phyloP scores from a whole-genome alignment of 2,888 invertebrate genomes.

The Drosophila paranaensis region DNA sequence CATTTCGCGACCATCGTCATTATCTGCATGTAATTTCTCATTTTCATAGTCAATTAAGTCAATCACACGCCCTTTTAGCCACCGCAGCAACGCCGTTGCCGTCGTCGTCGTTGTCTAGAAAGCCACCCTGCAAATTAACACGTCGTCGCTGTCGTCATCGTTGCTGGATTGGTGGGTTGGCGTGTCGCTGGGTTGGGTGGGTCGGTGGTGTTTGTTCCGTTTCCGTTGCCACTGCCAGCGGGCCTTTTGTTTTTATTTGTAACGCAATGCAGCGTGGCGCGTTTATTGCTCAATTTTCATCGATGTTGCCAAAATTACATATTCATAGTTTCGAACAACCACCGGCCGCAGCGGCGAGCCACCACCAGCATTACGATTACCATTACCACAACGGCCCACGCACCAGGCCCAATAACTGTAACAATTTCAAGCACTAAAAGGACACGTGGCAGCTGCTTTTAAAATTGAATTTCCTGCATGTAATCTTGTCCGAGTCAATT shows the following conservation, averaged over 20 bases:
- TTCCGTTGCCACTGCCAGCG: constrained; percentile 70
- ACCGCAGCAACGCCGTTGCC: constrained; percentile 61
- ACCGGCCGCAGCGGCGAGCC: constrained; percentile 8
- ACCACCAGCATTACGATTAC: constrained; percentile 33
- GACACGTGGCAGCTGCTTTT: constrained; percentile 85
- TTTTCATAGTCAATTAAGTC: constrained; percentile 85
- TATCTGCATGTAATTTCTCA: constrained; percentile 83
- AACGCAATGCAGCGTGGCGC: constrained; percentile 65
- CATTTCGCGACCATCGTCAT: constrained; percentile 75
- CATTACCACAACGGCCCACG: constrained; percentile 41
- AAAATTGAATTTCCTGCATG: constrained; percentile 85
- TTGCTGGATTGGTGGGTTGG: constrained; percentile 38
- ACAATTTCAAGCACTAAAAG: constrained; percentile 83
- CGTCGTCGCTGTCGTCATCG: constrained; percentile 37
- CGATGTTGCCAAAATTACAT: constrained; percentile 67
- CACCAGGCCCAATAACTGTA: constrained; percentile 71
- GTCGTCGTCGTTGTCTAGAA: constrained; percentile 11
- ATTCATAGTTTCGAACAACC: constrained; percentile 57
- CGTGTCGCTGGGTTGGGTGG: constrained; percentile 6
- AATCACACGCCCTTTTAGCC: constrained; percentile 85
- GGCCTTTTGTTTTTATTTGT: constrained; percentile 72
- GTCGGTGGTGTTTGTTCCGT: constrained; percentile 68
- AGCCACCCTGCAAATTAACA: constrained; percentile 67
- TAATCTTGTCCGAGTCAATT: constrained; percentile 82
- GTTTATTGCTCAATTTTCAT: constrained; percentile 76